Evolutionary conservation across 2,888 invertebrate genomes (phyloP).

Genomic region (Tethea ocularis): DNA sequence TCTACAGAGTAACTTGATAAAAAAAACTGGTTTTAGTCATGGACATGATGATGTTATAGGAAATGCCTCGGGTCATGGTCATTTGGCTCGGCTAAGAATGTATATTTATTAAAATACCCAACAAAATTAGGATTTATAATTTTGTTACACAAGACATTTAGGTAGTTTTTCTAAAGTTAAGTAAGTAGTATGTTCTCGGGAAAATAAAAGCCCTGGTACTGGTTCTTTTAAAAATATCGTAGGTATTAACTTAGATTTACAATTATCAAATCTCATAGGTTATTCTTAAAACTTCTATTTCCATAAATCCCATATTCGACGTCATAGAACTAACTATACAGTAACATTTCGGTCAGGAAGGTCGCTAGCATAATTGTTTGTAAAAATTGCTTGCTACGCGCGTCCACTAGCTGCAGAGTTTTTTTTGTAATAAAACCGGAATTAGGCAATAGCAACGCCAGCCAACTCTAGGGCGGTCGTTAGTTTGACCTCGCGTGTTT

Average conservation of each 20-base stretch:
- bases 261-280: too few relatives aligned
- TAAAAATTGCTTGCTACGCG: background rate
- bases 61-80: constrained; percentile 59
- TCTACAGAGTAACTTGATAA: constrained; percentile 10
- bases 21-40: constrained; percentile 44
- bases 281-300: background rate
- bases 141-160: background rate
- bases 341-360: background rate
- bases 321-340: background rate
- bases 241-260: too few relatives aligned
- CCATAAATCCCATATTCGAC: background rate
- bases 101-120: background rate
- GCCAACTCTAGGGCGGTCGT: background rate
- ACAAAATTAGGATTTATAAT: too few relatives aligned
- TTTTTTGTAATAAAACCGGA: background rate
- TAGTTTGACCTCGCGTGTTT: background rate
- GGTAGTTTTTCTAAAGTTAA: too few relatives aligned
- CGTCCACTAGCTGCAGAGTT: background rate
- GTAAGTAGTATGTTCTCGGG: background rate
- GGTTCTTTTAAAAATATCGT: too few relatives aligned
- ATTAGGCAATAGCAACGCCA: constrained; percentile 4
- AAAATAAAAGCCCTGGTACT: too few relatives aligned
- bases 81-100: constrained; percentile 12
- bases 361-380: background rate
- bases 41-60: constrained; percentile 36